A percentile compares a stretch with the other conserved stretches of the same genome.
Conservation (phyloP, 2,113 vertebrate species). For the Microcebus ravelobensis region DNA sequence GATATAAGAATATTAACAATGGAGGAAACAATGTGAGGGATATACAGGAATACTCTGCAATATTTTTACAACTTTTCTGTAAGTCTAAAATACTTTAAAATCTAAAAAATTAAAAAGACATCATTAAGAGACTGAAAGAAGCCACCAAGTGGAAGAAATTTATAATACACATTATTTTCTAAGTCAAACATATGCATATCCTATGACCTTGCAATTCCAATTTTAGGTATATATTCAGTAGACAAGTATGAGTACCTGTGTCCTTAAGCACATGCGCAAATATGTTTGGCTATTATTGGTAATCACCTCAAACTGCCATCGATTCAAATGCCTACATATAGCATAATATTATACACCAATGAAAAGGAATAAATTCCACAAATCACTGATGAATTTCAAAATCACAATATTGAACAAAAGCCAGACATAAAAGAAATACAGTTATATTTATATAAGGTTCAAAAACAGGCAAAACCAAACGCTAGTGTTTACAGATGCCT, state of each 20-base stretch:
- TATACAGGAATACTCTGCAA: background rate
- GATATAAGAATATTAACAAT: background rate
- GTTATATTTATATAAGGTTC: background rate
- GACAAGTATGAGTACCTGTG: background rate
- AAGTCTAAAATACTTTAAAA: background rate
- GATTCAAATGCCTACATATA: background rate
- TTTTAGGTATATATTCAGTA: background rate
- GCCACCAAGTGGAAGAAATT: background rate
- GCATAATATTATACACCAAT: background rate
- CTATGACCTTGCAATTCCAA: background rate
- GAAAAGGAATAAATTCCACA: background rate
- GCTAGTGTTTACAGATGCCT: background rate
- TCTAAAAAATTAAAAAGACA: background rate
- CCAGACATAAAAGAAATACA: background rate
- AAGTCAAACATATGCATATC: background rate
- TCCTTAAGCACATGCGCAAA: background rate
- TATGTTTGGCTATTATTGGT: background rate
- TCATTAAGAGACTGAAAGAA: background rate
- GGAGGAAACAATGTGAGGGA: background rate
- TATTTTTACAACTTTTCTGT: background rate
- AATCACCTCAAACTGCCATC: background rate
- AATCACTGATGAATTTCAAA: background rate
- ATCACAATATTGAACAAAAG: background rate
- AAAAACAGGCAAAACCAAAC: slow-evolving; percentile 14
- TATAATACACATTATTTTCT: background rate